These are phyloP conservation scores for Tinamus major DNA, from an alignment of 2,797 vertebrate species.

Conservation along the genomic window DNA sequence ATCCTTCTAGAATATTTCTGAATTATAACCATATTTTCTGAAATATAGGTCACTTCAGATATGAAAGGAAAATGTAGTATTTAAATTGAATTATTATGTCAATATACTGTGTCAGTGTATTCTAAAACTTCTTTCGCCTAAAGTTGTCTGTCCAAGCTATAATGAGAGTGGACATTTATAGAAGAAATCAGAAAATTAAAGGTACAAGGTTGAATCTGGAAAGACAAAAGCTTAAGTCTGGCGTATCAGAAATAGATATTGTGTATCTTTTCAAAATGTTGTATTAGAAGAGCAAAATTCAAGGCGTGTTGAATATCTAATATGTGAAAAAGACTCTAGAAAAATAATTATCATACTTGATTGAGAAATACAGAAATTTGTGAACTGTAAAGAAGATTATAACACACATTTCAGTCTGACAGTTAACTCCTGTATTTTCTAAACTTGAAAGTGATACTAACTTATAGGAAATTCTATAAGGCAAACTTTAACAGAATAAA, in stretches of 20 bases:
- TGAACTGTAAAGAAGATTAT: background rate
- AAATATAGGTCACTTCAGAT: background rate
- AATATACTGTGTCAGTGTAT: background rate
- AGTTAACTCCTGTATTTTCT: background rate
- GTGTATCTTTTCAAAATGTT: fast-evolving
- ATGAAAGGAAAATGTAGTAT: background rate
- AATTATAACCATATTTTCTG: background rate
- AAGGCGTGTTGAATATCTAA: background rate
- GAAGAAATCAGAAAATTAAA: background rate
- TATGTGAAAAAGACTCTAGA: background rate
- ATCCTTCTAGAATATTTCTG: background rate
- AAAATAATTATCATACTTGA: background rate
- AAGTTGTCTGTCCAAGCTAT: background rate
- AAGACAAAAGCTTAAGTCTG: background rate
- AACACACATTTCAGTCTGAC: background rate
- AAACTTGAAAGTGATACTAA: background rate
- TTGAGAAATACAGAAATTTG: background rate
- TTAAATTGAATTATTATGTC: background rate
- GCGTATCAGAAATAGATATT: background rate
- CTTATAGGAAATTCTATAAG: background rate
- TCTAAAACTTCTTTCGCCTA: background rate
- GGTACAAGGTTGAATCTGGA: background rate
- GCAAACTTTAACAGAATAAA: background rate
- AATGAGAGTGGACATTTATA: background rate
- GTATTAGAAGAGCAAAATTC: background rate